Percentiles rank a stretch among this genome's conserved stretches.
These are phyloP conservation scores for Megaceryle alcyon DNA, from an alignment of 2,797 vertebrate species.

Conservation along the genomic window DNA sequence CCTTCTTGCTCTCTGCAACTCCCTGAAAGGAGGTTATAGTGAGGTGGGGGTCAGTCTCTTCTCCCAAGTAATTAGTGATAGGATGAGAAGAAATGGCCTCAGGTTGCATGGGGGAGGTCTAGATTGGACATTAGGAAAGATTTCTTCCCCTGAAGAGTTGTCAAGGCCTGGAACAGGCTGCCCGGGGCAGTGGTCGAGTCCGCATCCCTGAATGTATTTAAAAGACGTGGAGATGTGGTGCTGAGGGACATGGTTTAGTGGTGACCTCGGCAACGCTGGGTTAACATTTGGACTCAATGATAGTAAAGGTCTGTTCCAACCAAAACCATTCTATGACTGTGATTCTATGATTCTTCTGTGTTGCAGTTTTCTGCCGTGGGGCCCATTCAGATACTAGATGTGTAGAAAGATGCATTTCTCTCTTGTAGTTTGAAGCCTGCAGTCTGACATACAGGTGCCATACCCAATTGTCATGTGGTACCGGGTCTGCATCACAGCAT, in stretches of 20 bases:
- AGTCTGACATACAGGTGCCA: no score
- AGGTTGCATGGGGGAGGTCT: not conserved
- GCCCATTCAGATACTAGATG: not conserved
- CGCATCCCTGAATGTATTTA: not conserved
- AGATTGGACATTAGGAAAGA: not conserved
- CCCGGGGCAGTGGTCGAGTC: not conserved
- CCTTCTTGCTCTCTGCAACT: not conserved
- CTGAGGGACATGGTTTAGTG: not conserved
- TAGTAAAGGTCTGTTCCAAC: not conserved
- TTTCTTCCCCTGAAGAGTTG: not conserved
- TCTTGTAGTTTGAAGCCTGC: not conserved
- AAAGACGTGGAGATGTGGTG: not conserved
- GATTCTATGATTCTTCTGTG: not conserved
- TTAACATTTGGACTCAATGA: not conserved
- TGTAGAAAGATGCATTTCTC: not conserved
- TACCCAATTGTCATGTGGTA: not conserved
- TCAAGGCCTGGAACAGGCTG: not conserved
- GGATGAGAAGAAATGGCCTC: not conserved
- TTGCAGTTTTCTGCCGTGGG: accelerated
- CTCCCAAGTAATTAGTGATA: no score
- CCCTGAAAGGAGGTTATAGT: not conserved
- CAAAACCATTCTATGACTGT: not conserved
- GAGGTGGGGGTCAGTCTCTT: no score
- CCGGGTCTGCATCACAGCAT: not conserved
- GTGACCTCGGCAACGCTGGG: not conserved